These are phyloP conservation scores for Austrofundulus limnaeus DNA, from an alignment of 2,113 vertebrate genomes.

Conservation along the genomic window DNA sequence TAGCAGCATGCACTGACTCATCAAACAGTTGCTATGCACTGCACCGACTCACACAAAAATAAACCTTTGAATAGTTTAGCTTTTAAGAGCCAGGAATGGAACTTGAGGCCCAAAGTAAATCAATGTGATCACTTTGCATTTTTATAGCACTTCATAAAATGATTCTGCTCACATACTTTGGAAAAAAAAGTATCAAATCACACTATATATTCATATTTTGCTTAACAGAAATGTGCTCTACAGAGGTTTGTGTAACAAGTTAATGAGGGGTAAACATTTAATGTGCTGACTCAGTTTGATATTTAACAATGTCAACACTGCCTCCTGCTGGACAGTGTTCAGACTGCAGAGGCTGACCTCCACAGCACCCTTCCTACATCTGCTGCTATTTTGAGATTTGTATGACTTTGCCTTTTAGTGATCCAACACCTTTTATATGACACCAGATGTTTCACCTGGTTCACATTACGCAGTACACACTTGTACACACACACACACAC, in stretches of 20 bases:
- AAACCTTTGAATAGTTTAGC: not conserved
- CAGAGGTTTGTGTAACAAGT: not conserved
- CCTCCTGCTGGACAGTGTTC: conserved; percentile 42
- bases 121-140: not conserved
- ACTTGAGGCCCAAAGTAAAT: conserved; percentile 9
- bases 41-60: not conserved
- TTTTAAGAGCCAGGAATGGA: conserved; percentile 8
- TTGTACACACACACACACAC: conserved; percentile 30
- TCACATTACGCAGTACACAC: conserved; percentile 54
- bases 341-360: conserved; percentile 49
- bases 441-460: conserved; percentile 65
- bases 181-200: not conserved
- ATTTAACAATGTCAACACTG: conserved; percentile 15
- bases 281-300: not conserved
- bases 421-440: conserved; percentile 58
- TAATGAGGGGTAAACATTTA: too few species aligned
- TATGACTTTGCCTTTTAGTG: conserved; percentile 35
- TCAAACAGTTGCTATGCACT: not conserved
- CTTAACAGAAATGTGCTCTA: not conserved
- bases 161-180: not conserved
- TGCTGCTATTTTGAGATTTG: conserved; percentile 48
- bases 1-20: not conserved
- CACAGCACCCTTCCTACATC: conserved; percentile 35
- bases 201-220: not conserved
- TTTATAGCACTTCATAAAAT: not conserved